Conservation (phyloP, 2,888 invertebrate genomes). For the Ptycholaimellus sp. region DNA sequence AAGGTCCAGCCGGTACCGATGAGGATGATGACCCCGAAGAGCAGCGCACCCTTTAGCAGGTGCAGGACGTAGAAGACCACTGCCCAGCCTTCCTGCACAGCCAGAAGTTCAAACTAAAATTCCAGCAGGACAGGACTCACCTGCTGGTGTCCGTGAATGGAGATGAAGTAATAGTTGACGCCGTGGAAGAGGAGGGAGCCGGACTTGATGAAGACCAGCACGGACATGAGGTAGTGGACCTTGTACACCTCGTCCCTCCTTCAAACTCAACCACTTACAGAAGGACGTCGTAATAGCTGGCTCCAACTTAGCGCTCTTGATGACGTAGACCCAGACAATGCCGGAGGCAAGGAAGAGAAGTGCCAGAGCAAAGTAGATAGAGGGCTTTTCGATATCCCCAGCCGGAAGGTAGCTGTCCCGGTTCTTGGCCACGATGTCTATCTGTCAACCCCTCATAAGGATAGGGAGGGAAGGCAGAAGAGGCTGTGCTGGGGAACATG, state of each 20-base stretch:
- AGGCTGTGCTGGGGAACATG: background rate
- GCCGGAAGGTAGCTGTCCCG: slow-evolving; percentile 48
- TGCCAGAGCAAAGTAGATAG: slow-evolving; percentile 70
- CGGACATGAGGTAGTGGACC: slow-evolving; percentile 87
- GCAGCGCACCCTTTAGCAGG: slow-evolving; percentile 66
- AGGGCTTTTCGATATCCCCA: slow-evolving; percentile 81
- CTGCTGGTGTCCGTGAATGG: slow-evolving; percentile 71
- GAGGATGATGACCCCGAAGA: slow-evolving; percentile 80
- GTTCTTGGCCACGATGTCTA: background rate
- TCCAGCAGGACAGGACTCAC: too few relatives aligned
- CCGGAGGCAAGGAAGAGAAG: slow-evolving; percentile 66
- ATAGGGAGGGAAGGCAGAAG: background rate
- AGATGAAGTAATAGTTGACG: slow-evolving; percentile 54
- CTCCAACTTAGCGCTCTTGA: too few relatives aligned
- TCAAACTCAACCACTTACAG: slow-evolving; percentile 4
- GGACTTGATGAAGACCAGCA: slow-evolving; percentile 67
- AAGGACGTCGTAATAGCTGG: background rate
- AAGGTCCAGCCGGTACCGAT: slow-evolving; percentile 98
- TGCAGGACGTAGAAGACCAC: slow-evolving; percentile 91
- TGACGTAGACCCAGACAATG: slow-evolving; percentile 71
- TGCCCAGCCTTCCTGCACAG: slow-evolving; percentile 91
- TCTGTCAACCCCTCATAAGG: background rate
- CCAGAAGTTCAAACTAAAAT: too few relatives aligned
- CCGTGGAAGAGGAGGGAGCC: slow-evolving; percentile 78
- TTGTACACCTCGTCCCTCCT: slow-evolving; percentile 43